Percentiles rank a stretch among this genome's conserved stretches.
These are phyloP conservation scores for Nothocercus julius DNA, from an alignment of 2,113 vertebrate species.

Conservation along the genomic window DNA sequence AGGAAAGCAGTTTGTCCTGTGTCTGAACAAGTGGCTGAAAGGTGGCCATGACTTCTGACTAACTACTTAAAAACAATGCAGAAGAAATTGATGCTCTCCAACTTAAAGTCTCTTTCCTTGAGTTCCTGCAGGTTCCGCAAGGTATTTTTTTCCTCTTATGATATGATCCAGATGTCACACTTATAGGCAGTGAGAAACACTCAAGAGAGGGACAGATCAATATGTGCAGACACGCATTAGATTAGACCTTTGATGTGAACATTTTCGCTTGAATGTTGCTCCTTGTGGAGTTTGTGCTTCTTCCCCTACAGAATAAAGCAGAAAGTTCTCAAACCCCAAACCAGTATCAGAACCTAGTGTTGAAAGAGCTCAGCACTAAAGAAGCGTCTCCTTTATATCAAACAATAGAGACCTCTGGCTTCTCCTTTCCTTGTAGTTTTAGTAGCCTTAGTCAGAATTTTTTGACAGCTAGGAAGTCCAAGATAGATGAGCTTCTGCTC, in stretches of 20 bases:
- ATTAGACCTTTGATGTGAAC: not conserved
- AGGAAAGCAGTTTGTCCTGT: not conserved
- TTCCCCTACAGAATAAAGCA: not conserved
- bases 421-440: not conserved
- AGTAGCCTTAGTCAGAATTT: not conserved
- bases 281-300: not conserved
- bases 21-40: not conserved
- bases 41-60: not conserved
- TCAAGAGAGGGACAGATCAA: not conserved
- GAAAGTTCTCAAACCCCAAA: not conserved
- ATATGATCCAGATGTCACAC: not conserved
- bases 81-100: not conserved
- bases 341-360: not conserved
- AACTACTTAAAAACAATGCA: not conserved
- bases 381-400: not conserved
- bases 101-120: not conserved
- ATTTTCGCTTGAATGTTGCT: fast-evolving
- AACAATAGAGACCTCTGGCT: not conserved
- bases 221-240: not conserved
- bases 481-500: slow-evolving; percentile 23
- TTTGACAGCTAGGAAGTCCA: not conserved
- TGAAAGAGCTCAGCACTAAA: not conserved
- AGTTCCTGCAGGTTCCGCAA: not conserved
- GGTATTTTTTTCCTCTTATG: not conserved
- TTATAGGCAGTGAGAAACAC: not conserved